Evolutionary conservation across 2,888 invertebrate genomes (phyloP).

Genomic region (Clivina fossor): DNA sequence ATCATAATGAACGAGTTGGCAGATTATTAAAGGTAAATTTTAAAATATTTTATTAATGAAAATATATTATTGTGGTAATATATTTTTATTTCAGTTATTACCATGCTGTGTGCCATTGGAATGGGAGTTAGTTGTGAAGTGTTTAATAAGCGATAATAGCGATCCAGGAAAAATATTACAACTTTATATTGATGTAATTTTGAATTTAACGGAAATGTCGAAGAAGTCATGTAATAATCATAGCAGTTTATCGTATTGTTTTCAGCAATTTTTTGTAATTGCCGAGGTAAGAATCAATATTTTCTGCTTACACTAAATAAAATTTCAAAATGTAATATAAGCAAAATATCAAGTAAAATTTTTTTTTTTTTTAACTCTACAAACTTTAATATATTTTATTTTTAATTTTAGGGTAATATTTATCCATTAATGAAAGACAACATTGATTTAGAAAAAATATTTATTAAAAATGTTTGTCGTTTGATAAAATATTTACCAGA

Average conservation of each 20-base stretch:
- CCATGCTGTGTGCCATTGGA: conserved; percentile 22
- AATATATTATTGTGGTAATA: background rate
- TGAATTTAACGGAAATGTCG: conserved; percentile 29
- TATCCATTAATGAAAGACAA: background rate
- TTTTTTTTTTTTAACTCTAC: too few relatives aligned
- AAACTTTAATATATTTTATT: too few relatives aligned
- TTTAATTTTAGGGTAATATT: conserved; percentile 20
- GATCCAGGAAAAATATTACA: conserved; percentile 13
- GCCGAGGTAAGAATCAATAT: conserved; percentile 16
- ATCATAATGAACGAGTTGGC: conserved; percentile 29
- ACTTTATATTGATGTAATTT: conserved; percentile 21
- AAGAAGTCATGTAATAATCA: conserved; percentile 22
- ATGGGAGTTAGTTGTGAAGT: conserved; percentile 19
- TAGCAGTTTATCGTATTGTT: conserved; percentile 29
- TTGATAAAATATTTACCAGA: conserved; percentile 28
- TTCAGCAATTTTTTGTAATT: conserved; percentile 28
- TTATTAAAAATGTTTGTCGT: conserved; percentile 31
- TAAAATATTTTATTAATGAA: background rate
- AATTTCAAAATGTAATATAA: too few relatives aligned
- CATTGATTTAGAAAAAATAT: conserved; percentile 8
- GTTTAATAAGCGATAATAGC: conserved; percentile 16
- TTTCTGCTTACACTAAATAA: background rate
- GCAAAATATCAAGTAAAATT: too few relatives aligned
- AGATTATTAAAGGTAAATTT: conserved; percentile 21
- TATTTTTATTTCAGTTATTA: conserved; percentile 20